phyloP scores from a whole-genome alignment of 2,797 vertebrate genomes.

The Huso huso region DNA sequence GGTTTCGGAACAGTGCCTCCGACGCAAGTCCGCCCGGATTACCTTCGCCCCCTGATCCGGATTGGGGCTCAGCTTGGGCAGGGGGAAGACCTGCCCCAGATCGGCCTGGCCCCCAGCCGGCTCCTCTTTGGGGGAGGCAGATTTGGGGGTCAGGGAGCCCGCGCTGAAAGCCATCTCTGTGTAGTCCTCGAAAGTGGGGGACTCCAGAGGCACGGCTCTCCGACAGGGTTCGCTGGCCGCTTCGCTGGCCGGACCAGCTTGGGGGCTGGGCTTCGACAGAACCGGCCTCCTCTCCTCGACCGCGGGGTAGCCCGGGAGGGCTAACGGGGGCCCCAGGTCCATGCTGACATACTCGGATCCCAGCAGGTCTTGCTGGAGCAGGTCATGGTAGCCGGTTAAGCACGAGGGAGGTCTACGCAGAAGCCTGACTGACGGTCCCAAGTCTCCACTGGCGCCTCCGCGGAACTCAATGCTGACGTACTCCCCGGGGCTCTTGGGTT shows the following conservation, averaged over 20 bases:
- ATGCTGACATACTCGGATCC: constrained; percentile 57
- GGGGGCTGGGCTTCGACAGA: constrained; percentile 27
- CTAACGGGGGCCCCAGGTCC: constrained; percentile 53
- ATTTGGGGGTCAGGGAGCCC: constrained; percentile 37
- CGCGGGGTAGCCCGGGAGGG: constrained; percentile 53
- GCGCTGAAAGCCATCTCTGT: constrained; percentile 61
- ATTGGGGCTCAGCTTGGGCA: constrained; percentile 49
- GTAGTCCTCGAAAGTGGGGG: constrained; percentile 52
- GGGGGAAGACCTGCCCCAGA: constrained; percentile 40
- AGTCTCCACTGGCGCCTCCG: constrained; percentile 40
- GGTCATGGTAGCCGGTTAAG: constrained; percentile 41
- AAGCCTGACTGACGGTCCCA: constrained; percentile 30
- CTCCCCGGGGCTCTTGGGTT: constrained; percentile 67
- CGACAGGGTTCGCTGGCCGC: constrained; percentile 37
- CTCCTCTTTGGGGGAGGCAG: constrained; percentile 39
- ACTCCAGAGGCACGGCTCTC: constrained; percentile 24
- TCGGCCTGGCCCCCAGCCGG: constrained; percentile 47
- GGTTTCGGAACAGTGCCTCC: constrained; percentile 63
- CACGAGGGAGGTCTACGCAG: constrained; percentile 50
- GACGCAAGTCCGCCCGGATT: constrained; percentile 55
- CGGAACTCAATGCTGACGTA: constrained; percentile 66
- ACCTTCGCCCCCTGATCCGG: constrained; percentile 63
- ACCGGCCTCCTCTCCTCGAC: constrained; percentile 25
- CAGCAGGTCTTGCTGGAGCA: constrained; percentile 34
- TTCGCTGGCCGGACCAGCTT: constrained; percentile 16